A percentile compares a stretch with the other conserved stretches of the same genome.
phyloP scores from a whole-genome alignment of 92 coral and sea anemone species.

The Blastomussa wellsi region DNA sequence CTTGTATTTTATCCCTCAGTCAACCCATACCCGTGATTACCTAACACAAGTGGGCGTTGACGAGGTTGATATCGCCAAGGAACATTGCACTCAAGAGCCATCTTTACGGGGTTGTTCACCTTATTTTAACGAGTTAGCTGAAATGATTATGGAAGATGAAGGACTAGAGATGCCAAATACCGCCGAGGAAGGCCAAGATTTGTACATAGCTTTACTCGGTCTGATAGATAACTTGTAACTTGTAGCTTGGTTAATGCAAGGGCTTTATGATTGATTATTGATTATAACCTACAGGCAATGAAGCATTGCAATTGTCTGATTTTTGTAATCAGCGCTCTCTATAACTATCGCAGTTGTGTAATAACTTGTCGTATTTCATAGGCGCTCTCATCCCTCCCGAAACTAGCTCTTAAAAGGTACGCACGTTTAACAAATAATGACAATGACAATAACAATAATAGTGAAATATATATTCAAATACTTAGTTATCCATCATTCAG shows the following conservation, averaged over 20 bases:
- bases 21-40: slow-evolving; percentile 60
- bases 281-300: background rate
- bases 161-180: slow-evolving; percentile 60
- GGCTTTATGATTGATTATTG: slow-evolving; percentile 7
- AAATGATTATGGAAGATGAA: slow-evolving; percentile 73
- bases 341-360: background rate
- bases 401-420: slow-evolving; percentile 6
- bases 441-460: background rate
- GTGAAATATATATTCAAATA: background rate
- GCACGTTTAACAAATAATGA: slow-evolving; percentile 3
- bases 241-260: slow-evolving; percentile 32
- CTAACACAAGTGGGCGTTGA: slow-evolving; percentile 58
- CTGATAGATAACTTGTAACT: slow-evolving; percentile 38
- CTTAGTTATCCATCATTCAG: too few relatives aligned
- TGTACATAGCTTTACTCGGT: slow-evolving; percentile 32
- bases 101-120: slow-evolving; percentile 57
- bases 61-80: slow-evolving; percentile 63
- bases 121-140: slow-evolving; percentile 63
- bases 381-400: slow-evolving; percentile 4
- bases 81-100: slow-evolving; percentile 48
- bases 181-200: slow-evolving; percentile 49
- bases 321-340: background rate
- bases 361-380: background rate
- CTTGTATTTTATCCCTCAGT: slow-evolving; percentile 57
- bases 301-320: background rate